A percentile compares a stretch with the other conserved stretches of the same genome.
Evolutionary conservation across 2,888 invertebrate genomes (phyloP).

Genomic region (Xestia xanthographa): DNA sequence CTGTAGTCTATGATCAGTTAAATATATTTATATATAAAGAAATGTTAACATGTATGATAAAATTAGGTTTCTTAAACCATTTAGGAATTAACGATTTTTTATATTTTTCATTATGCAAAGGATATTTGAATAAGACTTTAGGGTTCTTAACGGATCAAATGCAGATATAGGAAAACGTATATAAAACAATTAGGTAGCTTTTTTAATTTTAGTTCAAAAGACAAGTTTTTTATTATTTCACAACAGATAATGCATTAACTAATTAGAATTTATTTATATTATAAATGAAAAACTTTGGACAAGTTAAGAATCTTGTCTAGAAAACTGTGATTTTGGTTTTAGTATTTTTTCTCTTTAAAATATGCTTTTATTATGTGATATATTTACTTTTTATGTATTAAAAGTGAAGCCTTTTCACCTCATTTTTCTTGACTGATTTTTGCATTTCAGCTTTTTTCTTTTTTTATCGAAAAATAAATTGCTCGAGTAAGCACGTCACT

Average conservation of each 20-base stretch:
- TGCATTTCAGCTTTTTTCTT: slow-evolving; percentile 79
- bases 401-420: slow-evolving; percentile 76
- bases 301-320: slow-evolving; percentile 87
- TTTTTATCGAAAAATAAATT: slow-evolving; percentile 58
- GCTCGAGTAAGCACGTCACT: slow-evolving; percentile 56
- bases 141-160: slow-evolving; percentile 76
- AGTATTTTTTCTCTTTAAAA: slow-evolving; percentile 84
- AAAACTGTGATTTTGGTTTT: slow-evolving; percentile 90
- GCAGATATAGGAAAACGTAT: slow-evolving; percentile 82
- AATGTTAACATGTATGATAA: slow-evolving; percentile 88
- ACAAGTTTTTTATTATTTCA: slow-evolving; percentile 83
- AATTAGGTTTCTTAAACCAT: slow-evolving; percentile 89
- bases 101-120: slow-evolving; percentile 89
- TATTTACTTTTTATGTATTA: slow-evolving; percentile 80
- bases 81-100: slow-evolving; percentile 88
- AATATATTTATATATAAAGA: slow-evolving; percentile 86
- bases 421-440: slow-evolving; percentile 79
- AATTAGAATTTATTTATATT: slow-evolving; percentile 87
- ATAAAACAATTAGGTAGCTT: slow-evolving; percentile 84
- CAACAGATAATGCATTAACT: slow-evolving; percentile 77
- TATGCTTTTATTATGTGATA: slow-evolving; percentile 89
- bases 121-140: slow-evolving; percentile 87
- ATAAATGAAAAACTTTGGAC: slow-evolving; percentile 82
- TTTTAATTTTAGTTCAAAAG: slow-evolving; percentile 86
- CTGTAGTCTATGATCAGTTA: slow-evolving; percentile 80